These are phyloP conservation scores for Tonatia bakeri DNA, from an alignment of 2,113 vertebrate species.

Conservation along the genomic window DNA sequence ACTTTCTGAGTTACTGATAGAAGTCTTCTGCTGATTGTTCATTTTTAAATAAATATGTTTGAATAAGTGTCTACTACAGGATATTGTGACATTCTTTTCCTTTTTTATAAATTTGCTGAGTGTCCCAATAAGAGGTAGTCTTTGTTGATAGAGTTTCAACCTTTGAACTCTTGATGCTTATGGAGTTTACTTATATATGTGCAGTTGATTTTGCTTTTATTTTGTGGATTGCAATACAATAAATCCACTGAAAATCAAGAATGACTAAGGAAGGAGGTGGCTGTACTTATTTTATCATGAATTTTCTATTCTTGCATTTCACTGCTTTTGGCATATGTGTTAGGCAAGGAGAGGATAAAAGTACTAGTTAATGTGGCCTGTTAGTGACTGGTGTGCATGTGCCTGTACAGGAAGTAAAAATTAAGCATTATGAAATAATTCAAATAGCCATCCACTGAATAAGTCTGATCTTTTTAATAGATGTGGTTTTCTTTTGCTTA, in stretches of 20 bases:
- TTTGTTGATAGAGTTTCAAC: neutral
- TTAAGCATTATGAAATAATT: conserved; percentile 26
- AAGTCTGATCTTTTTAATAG: neutral
- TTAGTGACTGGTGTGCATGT: neutral
- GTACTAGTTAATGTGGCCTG: neutral
- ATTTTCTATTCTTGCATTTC: neutral
- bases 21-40: neutral
- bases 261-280: neutral
- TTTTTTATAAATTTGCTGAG: neutral
- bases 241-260: neutral
- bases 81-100: neutral
- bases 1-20: neutral
- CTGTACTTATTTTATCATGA: neutral
- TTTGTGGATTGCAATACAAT: conserved; percentile 3
- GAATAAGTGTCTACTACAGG: neutral
- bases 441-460: neutral
- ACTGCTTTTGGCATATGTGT: neutral
- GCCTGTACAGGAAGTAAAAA: conserved; percentile 7
- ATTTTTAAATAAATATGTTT: neutral
- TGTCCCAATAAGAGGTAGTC: neutral
- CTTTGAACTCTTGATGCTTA: neutral
- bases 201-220: conserved; percentile 30
- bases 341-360: neutral
- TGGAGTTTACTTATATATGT: neutral
- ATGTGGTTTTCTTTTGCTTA: neutral